Evolutionary conservation across 2,113 vertebrate genomes (phyloP).

Genomic region (Lampris incognitus): DNA sequence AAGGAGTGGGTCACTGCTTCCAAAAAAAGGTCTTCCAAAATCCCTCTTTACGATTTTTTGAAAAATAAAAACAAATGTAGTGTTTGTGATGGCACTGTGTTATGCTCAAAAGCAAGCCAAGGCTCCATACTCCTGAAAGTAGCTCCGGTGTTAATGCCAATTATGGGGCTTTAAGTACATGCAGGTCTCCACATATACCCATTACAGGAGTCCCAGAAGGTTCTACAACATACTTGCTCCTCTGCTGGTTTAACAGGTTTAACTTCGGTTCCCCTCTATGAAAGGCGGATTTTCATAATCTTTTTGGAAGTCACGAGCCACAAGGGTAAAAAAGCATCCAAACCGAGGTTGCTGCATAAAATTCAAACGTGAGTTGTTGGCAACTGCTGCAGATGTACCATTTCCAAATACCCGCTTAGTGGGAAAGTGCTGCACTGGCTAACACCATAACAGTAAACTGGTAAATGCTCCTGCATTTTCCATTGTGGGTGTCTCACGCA

Average conservation of each 20-base stretch:
- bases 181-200: not conserved
- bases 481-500: not conserved
- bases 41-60: conserved; percentile 5
- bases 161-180: conserved; percentile 26
- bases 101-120: conserved; percentile 6
- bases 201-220: no score
- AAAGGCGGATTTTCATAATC: not conserved
- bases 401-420: not conserved
- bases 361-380: not conserved
- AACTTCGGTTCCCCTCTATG: not conserved
- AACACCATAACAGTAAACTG: not conserved
- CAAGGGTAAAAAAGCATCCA: not conserved
- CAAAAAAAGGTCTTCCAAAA: not conserved
- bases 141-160: conserved; percentile 14
- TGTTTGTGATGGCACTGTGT: conserved; percentile 9
- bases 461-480: not conserved
- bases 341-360: not conserved
- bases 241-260: no score
- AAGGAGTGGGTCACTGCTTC: not conserved
- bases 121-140: conserved; percentile 35
- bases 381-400: not conserved
- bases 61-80: conserved; percentile 36
- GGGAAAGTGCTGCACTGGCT: not conserved
- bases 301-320: conserved; percentile 7
- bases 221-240: no score